These are phyloP conservation scores for Ormyrus rosae DNA, from an alignment of 2,888 invertebrate genomes.

Conservation along the genomic window DNA sequence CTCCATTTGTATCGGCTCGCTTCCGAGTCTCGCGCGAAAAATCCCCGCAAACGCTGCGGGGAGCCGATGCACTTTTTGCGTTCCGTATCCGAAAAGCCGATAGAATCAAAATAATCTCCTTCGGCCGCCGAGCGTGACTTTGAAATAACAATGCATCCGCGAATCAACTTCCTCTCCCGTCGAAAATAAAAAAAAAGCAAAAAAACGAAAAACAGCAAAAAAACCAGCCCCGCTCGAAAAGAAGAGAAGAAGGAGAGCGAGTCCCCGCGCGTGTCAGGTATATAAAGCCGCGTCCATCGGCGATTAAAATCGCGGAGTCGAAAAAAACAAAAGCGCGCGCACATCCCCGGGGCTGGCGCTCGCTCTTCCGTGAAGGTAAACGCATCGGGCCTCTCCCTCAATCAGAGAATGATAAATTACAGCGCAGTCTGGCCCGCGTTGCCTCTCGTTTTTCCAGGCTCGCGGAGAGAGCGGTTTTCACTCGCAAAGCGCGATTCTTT, in stretches of 20 bases:
- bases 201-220: background rate
- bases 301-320: conserved; percentile 37
- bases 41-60: no score
- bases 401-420: conserved; percentile 55
- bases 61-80: no score
- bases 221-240: no score
- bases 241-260: background rate
- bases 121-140: background rate
- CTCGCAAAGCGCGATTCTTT: conserved; percentile 32
- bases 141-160: conserved; percentile 43
- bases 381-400: conserved; percentile 32
- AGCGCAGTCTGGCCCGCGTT: conserved; percentile 32
- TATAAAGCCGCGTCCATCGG: conserved; percentile 9
- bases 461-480: conserved; percentile 1
- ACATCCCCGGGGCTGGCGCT: conserved; percentile 14
- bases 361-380: conserved; percentile 49
- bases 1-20: no score
- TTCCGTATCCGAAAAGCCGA: conserved; percentile 14
- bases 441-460: background rate
- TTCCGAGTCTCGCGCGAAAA: no score
- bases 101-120: conserved; percentile 42
- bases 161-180: conserved; percentile 25
- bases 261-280: no score
- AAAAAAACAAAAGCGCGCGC: conserved; percentile 5
- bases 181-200: background rate